These are phyloP conservation scores for Phyllotreta striolata DNA, from an alignment of 2,888 invertebrate genomes.

Conservation along the genomic window DNA sequence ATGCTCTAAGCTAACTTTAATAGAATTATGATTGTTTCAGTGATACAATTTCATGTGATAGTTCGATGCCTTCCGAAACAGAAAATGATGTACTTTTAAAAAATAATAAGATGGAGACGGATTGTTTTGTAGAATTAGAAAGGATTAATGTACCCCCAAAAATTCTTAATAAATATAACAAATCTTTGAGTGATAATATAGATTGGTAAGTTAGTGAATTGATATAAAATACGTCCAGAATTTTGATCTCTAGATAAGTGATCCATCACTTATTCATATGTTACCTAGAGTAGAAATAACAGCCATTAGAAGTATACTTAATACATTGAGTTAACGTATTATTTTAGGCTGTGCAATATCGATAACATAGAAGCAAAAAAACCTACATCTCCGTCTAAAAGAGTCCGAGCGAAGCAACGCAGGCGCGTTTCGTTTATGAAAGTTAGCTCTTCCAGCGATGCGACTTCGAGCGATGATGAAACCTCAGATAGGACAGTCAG, in stretches of 20 bases:
- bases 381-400: background rate
- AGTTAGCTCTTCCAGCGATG: conserved; percentile 13
- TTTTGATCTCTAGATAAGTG: background rate
- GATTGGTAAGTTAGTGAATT: conserved; percentile 32
- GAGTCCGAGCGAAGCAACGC: background rate
- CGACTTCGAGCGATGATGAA: conserved; percentile 23
- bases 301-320: too few species aligned
- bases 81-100: background rate
- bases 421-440: conserved; percentile 7
- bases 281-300: background rate
- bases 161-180: conserved; percentile 23
- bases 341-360: too few species aligned
- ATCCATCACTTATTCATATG: background rate
- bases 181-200: conserved; percentile 27
- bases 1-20: too few species aligned
- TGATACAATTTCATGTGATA: background rate
- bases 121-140: conserved; percentile 33
- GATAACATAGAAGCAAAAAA: conserved; percentile 8
- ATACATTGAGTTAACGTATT: background rate
- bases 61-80: background rate
- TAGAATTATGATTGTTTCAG: too few species aligned
- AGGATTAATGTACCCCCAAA: conserved; percentile 24
- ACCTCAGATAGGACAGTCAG: background rate
- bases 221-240: background rate
- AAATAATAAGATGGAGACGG: conserved; percentile 14